Conservation (phyloP, 92 coral and sea anemone species). For the Montipora capitata region DNA sequence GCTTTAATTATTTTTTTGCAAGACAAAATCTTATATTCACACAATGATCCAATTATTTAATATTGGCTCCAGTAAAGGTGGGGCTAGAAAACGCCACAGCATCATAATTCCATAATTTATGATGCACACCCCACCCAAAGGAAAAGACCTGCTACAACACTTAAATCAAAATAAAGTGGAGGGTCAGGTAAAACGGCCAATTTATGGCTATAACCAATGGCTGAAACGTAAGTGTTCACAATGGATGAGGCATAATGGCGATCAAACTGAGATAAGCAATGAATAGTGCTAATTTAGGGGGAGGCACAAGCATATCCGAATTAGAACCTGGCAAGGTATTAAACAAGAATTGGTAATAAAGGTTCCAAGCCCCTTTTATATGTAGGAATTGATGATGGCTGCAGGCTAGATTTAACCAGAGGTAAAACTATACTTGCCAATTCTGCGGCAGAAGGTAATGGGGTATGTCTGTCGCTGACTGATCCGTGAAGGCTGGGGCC, state of each 20-base stretch:
- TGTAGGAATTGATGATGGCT: constrained; percentile 43
- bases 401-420: constrained; percentile 35
- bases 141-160: neutral
- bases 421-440: constrained; percentile 35
- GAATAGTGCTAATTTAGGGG: neutral
- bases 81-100: neutral
- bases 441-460: constrained; percentile 49
- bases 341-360: constrained; percentile 10
- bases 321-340: neutral
- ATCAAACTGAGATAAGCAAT: neutral
- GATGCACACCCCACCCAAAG: neutral
- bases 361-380: constrained; percentile 26
- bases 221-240: neutral
- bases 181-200: constrained; percentile 13
- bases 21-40: too few species aligned
- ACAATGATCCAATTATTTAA: too few species aligned
- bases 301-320: constrained; percentile 1
- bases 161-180: too few species aligned
- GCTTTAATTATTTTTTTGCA: too few species aligned
- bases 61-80: neutral
- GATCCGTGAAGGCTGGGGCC: constrained; percentile 52
- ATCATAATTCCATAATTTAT: neutral
- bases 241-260: constrained; percentile 13
- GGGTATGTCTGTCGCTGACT: constrained; percentile 42
- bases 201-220: constrained; percentile 9